Percentiles rank a stretch among this genome's conserved stretches.
phyloP scores from a whole-genome alignment of 2,888 invertebrate genomes.

The Agrochola circellaris region DNA sequence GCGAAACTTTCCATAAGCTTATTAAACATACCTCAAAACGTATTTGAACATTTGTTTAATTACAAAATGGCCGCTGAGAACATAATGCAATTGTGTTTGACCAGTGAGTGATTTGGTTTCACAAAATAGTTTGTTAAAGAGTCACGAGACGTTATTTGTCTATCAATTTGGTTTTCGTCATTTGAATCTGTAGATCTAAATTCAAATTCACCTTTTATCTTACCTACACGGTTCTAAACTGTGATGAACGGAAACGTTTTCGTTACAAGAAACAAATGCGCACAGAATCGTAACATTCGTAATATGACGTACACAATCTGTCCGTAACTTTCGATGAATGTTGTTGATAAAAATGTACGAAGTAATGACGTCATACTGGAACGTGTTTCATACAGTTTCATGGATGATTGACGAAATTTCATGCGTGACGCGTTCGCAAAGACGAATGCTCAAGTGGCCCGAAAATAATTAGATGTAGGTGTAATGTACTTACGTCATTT shows the following conservation, averaged over 20 bases:
- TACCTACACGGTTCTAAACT: background rate
- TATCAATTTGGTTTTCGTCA: background rate
- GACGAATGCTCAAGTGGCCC: slow-evolving; percentile 17
- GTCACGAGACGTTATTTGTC: background rate
- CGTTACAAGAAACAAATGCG: slow-evolving; percentile 14
- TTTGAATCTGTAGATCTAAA: background rate
- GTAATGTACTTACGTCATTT: background rate
- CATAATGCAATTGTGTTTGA: slow-evolving; percentile 43
- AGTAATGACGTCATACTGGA: slow-evolving; percentile 34
- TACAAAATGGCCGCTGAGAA: slow-evolving; percentile 20
- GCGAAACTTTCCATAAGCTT: slow-evolving; percentile 52
- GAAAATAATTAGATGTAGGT: slow-evolving; percentile 18
- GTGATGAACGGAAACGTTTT: slow-evolving; percentile 29
- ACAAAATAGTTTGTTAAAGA: slow-evolving; percentile 1
- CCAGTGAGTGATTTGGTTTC: background rate
- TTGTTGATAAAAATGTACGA: slow-evolving; percentile 42
- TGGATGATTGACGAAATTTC: slow-evolving; percentile 35
- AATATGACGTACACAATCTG: slow-evolving; percentile 41
- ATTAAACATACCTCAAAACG: slow-evolving; percentile 1
- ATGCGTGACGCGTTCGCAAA: slow-evolving; percentile 29
- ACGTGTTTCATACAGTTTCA: slow-evolving; percentile 28
- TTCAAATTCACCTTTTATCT: background rate
- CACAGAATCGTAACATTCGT: slow-evolving; percentile 18
- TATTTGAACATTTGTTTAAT: slow-evolving; percentile 12
- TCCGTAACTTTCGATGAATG: slow-evolving; percentile 41